Conservation (phyloP, 2,113 vertebrate genomes). For the Plecotus auritus region DNA sequence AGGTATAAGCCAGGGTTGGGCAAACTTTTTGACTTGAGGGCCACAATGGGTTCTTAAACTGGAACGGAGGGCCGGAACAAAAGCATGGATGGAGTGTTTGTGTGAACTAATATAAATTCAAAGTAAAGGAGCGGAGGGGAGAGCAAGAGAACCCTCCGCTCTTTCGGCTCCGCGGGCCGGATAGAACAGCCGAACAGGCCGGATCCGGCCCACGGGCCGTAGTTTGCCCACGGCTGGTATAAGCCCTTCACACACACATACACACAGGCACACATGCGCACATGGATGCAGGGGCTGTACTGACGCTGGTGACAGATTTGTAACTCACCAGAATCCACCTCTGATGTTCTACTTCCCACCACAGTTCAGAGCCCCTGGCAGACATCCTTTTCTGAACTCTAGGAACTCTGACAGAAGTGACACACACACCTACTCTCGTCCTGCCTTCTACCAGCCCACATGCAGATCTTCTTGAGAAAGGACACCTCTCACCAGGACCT, state of each 20-base stretch:
- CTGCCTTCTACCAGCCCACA: not conserved
- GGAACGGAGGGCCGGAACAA: too few species aligned
- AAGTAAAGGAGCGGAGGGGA: too few species aligned
- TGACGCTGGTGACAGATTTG: not conserved
- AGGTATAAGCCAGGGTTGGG: too few species aligned
- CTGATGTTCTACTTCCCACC: not conserved
- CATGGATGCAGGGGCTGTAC: not conserved
- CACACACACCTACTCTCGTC: not conserved
- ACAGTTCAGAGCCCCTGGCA: not conserved
- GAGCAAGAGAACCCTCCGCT: too few species aligned
- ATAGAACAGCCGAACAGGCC: too few species aligned
- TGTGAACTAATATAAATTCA: too few species aligned
- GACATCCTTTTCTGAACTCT: not conserved
- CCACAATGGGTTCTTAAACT: too few species aligned
- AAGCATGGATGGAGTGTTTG: too few species aligned
- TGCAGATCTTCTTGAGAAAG: not conserved
- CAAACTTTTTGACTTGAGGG: too few species aligned
- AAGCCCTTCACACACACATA: rapidly evolving
- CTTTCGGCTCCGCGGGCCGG: too few species aligned
- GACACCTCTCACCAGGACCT: rapidly evolving
- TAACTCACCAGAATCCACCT: not conserved
- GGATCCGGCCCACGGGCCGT: too few species aligned
- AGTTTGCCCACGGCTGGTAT: too few species aligned
- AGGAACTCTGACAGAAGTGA: not conserved
- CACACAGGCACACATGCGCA: not conserved